Evolutionary conservation across 2,888 invertebrate genomes (phyloP).

Genomic region (Busseola fusca): DNA sequence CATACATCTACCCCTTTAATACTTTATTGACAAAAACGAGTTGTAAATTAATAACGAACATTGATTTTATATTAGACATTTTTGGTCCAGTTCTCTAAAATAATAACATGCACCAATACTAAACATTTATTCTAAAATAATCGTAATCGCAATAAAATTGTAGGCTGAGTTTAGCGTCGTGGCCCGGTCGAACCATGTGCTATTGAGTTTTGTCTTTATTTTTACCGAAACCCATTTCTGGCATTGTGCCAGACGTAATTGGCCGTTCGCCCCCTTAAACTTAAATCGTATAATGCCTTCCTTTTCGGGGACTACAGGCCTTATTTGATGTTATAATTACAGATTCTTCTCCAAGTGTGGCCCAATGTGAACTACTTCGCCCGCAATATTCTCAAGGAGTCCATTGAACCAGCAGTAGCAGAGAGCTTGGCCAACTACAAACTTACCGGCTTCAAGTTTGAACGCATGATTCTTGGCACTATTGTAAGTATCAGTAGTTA

Average conservation of each 20-base stretch:
- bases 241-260: neutral
- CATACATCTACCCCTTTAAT: neutral
- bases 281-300: neutral
- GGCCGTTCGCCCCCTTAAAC: neutral
- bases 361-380: conserved; percentile 98
- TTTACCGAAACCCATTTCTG: neutral
- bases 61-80: neutral
- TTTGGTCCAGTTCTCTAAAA: neutral
- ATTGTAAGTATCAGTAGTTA: conserved; percentile 91
- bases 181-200: neutral
- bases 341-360: conserved; percentile 97
- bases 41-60: neutral
- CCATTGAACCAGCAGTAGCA: conserved; percentile 95
- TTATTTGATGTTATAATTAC: conserved; percentile 22
- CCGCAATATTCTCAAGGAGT: conserved; percentile 94
- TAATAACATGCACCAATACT: neutral
- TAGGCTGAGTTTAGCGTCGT: neutral
- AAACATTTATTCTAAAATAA: neutral
- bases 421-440: conserved; percentile 95
- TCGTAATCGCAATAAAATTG: too few relatives aligned
- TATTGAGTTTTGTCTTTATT: neutral
- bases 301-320: neutral
- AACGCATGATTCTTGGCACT: conserved; percentile 97
- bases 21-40: neutral
- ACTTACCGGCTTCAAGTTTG: conserved; percentile 97